These are phyloP conservation scores for Onychomys torridus DNA, from an alignment of 2,797 vertebrate genomes.

Conservation along the genomic window DNA sequence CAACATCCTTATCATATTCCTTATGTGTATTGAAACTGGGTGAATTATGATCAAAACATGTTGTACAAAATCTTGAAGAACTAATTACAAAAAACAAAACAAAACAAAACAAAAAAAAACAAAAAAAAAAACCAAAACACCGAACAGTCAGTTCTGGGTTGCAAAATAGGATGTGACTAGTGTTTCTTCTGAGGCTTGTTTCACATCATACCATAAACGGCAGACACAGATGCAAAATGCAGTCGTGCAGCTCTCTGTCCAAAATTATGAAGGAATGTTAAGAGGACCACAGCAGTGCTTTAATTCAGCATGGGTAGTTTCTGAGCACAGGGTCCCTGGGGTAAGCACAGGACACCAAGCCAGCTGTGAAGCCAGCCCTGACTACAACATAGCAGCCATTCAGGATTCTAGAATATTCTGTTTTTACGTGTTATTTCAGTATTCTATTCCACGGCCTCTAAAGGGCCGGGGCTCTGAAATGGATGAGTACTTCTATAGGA, in stretches of 20 bases:
- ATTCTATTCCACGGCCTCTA: background rate
- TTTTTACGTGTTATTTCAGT: background rate
- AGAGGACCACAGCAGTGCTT: fast-evolving
- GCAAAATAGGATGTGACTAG: background rate
- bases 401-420: background rate
- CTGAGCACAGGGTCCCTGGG: fast-evolving
- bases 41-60: background rate
- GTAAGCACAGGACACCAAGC: fast-evolving
- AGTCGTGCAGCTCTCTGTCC: fast-evolving
- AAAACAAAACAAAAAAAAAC: background rate
- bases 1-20: background rate
- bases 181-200: slow-evolving; percentile 23
- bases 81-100: background rate
- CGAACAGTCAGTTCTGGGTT: background rate
- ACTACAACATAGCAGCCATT: background rate
- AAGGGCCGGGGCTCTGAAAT: background rate
- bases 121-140: background rate
- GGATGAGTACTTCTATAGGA: background rate
- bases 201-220: background rate
- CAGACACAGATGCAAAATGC: background rate
- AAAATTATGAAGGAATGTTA: background rate
- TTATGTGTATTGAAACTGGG: background rate
- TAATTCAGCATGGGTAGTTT: fast-evolving
- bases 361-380: background rate
- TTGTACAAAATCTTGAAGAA: background rate